phyloP scores from a whole-genome alignment of 2,113 vertebrate species.

The Ranitomeya imitator region DNA sequence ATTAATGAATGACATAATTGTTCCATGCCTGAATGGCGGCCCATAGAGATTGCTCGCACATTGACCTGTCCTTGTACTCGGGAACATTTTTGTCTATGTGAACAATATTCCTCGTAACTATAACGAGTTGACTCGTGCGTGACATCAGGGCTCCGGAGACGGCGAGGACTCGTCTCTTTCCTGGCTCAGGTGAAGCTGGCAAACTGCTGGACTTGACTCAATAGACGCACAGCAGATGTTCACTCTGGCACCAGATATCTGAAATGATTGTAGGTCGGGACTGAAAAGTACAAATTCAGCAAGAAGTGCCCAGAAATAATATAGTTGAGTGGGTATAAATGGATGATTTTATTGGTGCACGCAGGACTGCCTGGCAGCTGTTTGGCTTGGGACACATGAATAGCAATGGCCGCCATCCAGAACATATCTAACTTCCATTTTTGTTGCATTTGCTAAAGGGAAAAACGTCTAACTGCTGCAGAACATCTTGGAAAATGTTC shows the following conservation, averaged over 20 bases:
- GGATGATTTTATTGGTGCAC: constrained; percentile 35
- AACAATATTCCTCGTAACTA: constrained; percentile 31
- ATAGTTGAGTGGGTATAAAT: constrained; percentile 43
- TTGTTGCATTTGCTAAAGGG: not conserved
- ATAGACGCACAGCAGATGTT: constrained; percentile 51
- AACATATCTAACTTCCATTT: constrained; percentile 3
- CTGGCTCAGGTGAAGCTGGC: constrained; percentile 45
- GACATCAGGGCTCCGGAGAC: constrained; percentile 37
- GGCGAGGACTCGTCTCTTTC: not conserved
- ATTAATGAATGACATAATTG: constrained; percentile 39
- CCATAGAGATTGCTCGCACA: not conserved
- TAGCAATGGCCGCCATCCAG: not conserved
- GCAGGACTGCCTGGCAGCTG: constrained; percentile 30
- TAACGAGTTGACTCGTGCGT: constrained; percentile 35
- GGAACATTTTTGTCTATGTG: constrained; percentile 18
- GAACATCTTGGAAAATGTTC: not conserved
- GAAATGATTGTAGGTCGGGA: constrained; percentile 10
- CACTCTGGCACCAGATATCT: constrained; percentile 33
- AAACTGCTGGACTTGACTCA: constrained; percentile 40
- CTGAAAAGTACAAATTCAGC: constrained; percentile 34
- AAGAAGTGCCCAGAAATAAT: constrained; percentile 45
- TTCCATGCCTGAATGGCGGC: not conserved
- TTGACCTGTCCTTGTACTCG: constrained; percentile 8
- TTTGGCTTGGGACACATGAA: constrained; percentile 6
- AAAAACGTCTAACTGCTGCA: not conserved